Evolutionary conservation across 2,888 invertebrate species (phyloP), one percentile per base, ranked within the genome.

Genomic region (Parnassius mnemosyne): DNA sequence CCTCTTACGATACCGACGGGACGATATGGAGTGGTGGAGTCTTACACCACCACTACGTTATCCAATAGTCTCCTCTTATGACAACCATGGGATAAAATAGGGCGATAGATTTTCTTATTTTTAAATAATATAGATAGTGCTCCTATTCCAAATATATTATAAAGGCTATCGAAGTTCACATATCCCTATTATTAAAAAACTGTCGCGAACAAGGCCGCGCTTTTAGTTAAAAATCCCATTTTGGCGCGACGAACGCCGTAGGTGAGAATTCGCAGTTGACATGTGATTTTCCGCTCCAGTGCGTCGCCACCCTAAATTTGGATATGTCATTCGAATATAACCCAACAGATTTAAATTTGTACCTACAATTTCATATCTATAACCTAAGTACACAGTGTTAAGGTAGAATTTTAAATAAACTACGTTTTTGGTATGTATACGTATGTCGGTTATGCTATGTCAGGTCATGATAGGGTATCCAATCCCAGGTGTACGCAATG

Each of bases 261-360:
- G 66, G 68, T 67, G 75, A 63, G 72, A 71, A 69, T 55, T 55
- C 76, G 66, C 75, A 69, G 76, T 72, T 89, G 89, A 89, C 89
- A 89, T 69, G 84, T 88, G 81, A 89, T 90, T 90, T 89, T 89
- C 87, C 85, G 80, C 84, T 60, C 79, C 79, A 74, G 70, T 78
- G 86, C 82, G 74, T 79, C 70, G 72, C 71, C 70, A 53, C 63
- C 68, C 72, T 67, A 69, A 74, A 83, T 85, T 82, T 83, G 84
- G 78, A 76, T 83, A 85, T 80, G 83, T 79, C 82, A 78, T 62
- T 73, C 71, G 64, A 53, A 69, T 65, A 70, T 72, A 72, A 71
- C 73, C 67, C 56, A 66, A 61, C 72, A 65, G 69, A 67, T 53
- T 64, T 71, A 63, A 47, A 56, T 60, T 25, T 60, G 34, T 53